A percentile compares a stretch with the other conserved stretches of the same genome.
phyloP scores from a whole-genome alignment of 2,113 vertebrate genomes.

The Tor tambroides region DNA sequence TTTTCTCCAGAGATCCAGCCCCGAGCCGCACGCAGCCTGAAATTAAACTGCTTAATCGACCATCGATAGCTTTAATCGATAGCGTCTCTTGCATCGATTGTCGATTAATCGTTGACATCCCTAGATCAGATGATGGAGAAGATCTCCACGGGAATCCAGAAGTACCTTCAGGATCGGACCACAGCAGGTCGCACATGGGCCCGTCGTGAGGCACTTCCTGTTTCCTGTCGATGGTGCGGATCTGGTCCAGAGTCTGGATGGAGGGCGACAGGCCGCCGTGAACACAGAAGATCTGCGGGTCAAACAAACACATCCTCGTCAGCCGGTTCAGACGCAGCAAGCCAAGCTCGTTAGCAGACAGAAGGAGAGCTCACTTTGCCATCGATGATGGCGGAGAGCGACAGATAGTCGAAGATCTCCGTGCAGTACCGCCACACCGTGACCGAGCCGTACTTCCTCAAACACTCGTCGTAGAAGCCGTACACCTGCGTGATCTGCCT shows the following conservation, averaged over 20 bases:
- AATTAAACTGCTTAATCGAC: background rate
- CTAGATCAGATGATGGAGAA: background rate
- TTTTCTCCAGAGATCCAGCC: too few relatives aligned
- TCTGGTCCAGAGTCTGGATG: conserved; percentile 95
- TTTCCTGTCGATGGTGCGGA: conserved; percentile 93
- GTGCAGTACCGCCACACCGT: conserved; percentile 97
- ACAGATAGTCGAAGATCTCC: conserved; percentile 96
- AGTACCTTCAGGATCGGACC: conserved; percentile 95
- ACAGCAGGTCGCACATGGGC: conserved; percentile 94
- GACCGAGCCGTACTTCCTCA: conserved; percentile 94
- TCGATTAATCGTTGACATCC: too few relatives aligned
- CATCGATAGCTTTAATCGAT: too few relatives aligned
- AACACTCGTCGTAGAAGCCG: conserved; percentile 94
- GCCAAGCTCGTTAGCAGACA: background rate
- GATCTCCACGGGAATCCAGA: background rate
- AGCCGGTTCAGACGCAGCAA: background rate
- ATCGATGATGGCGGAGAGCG: conserved; percentile 93
- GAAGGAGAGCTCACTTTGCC: conserved; percentile 81
- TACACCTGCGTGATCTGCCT: conserved; percentile 96
- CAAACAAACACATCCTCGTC: background rate
- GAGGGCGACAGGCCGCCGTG: conserved; percentile 93
- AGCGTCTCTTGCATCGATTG: background rate
- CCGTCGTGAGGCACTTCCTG: conserved; percentile 96
- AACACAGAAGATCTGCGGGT: conserved; percentile 82
- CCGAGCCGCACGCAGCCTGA: too few relatives aligned